These are phyloP conservation scores for Agonopterix heracliana DNA, from an alignment of 2,888 invertebrate species.

Conservation along the genomic window DNA sequence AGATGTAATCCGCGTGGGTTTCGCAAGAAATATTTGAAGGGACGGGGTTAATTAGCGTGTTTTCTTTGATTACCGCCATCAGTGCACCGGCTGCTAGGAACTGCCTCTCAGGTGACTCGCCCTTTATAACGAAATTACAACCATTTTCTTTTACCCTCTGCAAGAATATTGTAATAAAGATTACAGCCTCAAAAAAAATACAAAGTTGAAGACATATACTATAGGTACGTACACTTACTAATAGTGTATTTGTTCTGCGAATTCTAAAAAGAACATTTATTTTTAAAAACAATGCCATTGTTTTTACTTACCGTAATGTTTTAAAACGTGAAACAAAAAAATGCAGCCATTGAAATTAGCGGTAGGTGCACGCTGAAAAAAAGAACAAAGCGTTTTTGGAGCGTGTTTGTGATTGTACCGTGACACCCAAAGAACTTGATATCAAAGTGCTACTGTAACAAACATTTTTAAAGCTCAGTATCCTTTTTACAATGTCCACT, in stretches of 20 bases:
- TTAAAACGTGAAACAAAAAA: not conserved
- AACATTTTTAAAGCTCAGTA: slow-evolving; percentile 38
- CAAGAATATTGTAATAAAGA: slow-evolving; percentile 5
- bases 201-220: not conserved
- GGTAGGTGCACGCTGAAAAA: slow-evolving; percentile 19
- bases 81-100: slow-evolving; percentile 64
- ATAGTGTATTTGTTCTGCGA: no score
- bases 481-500: slow-evolving; percentile 40
- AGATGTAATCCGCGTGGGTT: not conserved
- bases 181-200: not conserved
- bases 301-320: not conserved
- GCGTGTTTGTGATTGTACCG: slow-evolving; percentile 39
- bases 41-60: slow-evolving; percentile 69
- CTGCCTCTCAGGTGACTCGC: slow-evolving; percentile 61
- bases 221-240: no score
- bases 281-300: not conserved
- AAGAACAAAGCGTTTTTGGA: slow-evolving; percentile 31
- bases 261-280: not conserved
- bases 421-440: slow-evolving; percentile 42
- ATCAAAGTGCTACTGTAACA: slow-evolving; percentile 46
- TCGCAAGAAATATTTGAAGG: slow-evolving; percentile 39
- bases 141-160: slow-evolving; percentile 43
- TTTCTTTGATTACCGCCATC: slow-evolving; percentile 74
- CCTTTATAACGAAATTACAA: slow-evolving; percentile 56
- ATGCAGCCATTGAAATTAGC: slow-evolving; percentile 10